Conservation (phyloP, 2,888 invertebrate genomes). For the Mythimna loreyi region DNA sequence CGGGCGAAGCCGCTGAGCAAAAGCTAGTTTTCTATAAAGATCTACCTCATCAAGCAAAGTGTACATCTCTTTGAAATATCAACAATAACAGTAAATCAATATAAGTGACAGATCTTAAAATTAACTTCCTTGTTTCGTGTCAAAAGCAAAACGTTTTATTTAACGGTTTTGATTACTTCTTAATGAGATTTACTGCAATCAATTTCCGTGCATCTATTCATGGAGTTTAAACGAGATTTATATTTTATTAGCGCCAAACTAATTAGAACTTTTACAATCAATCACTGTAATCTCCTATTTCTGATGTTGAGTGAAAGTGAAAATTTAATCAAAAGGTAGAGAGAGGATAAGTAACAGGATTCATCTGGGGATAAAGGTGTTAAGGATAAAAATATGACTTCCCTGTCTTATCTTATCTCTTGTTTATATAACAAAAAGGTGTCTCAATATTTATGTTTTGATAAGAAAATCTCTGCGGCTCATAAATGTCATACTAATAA, state of each 20-base stretch:
- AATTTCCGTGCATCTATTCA: not conserved
- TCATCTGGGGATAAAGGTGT: constrained; percentile 26
- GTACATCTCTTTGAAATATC: not conserved
- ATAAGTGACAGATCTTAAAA: not conserved
- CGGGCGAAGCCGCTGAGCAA: no score
- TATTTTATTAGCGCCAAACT: constrained; percentile 22
- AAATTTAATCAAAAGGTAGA: constrained; percentile 31
- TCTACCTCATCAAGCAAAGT: no score
- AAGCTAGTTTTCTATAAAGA: no score
- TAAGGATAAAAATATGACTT: constrained; percentile 15
- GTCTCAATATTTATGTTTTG: not conserved
- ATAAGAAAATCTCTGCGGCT: not conserved
- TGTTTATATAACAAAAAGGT: constrained; percentile 30
- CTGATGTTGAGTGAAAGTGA: constrained; percentile 37
- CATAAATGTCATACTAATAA: not conserved
- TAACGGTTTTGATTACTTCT: not conserved
- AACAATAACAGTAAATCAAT: not conserved
- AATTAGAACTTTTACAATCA: constrained; percentile 47
- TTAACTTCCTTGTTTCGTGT: not conserved
- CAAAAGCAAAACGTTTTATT: not conserved
- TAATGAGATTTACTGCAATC: constrained; percentile 8
- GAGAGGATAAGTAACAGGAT: constrained; percentile 6
- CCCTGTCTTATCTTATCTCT: constrained; percentile 8
- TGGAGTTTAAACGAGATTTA: constrained; percentile 1
- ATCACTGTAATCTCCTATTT: constrained; percentile 40